Conservation (phyloP, 2,888 invertebrate genomes). For the Phytoseiulus persimilis region DNA sequence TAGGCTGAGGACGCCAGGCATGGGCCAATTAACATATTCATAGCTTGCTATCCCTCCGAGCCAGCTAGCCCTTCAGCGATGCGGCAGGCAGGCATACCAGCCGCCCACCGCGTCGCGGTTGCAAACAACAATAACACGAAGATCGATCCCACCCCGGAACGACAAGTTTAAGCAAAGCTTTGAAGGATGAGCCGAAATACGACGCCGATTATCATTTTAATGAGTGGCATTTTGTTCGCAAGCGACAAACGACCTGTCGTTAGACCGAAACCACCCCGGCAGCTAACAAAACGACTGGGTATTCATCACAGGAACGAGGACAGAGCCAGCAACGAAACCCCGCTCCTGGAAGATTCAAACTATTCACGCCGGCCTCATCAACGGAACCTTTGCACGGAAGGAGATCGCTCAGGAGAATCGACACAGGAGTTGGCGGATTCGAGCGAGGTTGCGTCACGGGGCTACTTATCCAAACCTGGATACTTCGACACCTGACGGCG, state of each 20-base stretch:
- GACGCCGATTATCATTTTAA: neutral
- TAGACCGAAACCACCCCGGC: neutral
- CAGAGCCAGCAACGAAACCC: neutral
- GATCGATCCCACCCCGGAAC: neutral
- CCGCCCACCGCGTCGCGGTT: neutral
- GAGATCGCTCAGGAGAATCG: too few relatives aligned
- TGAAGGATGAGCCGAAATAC: neutral
- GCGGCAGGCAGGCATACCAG: neutral
- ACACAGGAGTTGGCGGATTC: too few relatives aligned
- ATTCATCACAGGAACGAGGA: neutral
- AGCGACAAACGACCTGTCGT: neutral
- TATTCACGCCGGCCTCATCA: too few relatives aligned
- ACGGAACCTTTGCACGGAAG: too few relatives aligned
- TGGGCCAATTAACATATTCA: constrained; percentile 5
- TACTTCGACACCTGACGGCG: too few relatives aligned
- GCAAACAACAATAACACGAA: neutral
- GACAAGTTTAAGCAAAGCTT: constrained; percentile 5
- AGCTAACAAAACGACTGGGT: neutral
- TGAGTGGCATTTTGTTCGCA: neutral
- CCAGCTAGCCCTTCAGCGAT: neutral
- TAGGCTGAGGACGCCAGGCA: neutral
- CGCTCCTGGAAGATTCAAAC: neutral
- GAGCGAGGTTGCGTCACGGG: too few relatives aligned
- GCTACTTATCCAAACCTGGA: too few relatives aligned
- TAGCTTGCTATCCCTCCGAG: neutral